These are phyloP conservation scores for Astreopora myriophthalma DNA, from an alignment of 64 coral and sea anemone species.

Conservation along the genomic window DNA sequence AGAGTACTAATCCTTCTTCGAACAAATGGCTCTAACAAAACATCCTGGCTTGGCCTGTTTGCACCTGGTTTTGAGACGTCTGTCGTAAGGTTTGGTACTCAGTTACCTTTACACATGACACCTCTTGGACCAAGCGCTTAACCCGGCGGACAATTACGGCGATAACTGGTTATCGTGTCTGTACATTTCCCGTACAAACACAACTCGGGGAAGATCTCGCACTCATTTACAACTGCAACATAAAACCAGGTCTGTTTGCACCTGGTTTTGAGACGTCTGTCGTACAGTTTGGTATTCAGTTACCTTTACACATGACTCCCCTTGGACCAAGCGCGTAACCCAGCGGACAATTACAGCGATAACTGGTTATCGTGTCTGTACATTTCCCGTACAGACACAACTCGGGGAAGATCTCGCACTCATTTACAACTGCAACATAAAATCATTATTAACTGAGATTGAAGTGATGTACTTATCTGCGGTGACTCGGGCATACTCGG, in stretches of 20 bases:
- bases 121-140: conserved; percentile 56
- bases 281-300: neutral
- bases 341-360: conserved; percentile 67
- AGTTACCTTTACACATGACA: conserved; percentile 77
- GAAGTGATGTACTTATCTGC: neutral
- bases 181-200: conserved; percentile 88
- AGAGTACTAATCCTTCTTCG: no score
- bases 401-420: conserved; percentile 87
- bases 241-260: neutral
- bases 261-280: neutral
- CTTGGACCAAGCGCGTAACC: conserved; percentile 62
- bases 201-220: conserved; percentile 81
- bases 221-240: conserved; percentile 81
- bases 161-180: conserved; percentile 69
- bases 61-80: no score
- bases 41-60: no score
- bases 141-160: conserved; percentile 69
- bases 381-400: conserved; percentile 87
- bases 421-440: conserved; percentile 67
- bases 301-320: conserved; percentile 82
- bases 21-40: no score
- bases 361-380: conserved; percentile 71
- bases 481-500: no score
- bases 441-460: neutral
- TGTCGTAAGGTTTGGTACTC: neutral